phyloP scores from a whole-genome alignment of 2,113 vertebrate species.

The Haemorhous mexicanus region DNA sequence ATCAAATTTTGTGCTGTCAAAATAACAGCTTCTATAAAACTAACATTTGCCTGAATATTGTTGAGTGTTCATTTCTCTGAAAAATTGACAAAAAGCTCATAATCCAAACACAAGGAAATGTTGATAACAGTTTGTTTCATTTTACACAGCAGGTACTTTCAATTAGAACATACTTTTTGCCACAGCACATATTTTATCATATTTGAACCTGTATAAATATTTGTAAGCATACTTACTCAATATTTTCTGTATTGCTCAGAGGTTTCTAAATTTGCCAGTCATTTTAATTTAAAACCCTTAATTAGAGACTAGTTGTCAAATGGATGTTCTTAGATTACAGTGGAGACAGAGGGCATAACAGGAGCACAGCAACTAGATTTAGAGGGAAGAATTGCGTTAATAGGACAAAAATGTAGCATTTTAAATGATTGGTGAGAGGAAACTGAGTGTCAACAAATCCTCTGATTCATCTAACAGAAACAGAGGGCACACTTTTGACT shows the following conservation, averaged over 20 bases:
- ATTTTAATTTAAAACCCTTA: constrained; percentile 47
- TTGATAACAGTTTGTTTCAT: constrained; percentile 44
- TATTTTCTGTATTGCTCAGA: constrained; percentile 34
- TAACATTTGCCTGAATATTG: constrained; percentile 14
- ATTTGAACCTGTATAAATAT: constrained; percentile 40
- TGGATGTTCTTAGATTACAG: background rate
- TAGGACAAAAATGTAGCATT: background rate
- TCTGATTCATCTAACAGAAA: constrained; percentile 34
- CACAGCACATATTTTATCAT: constrained; percentile 36
- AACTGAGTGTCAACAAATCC: constrained; percentile 25
- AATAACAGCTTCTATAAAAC: constrained; percentile 50
- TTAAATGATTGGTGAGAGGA: background rate
- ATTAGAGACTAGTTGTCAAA: constrained; percentile 45
- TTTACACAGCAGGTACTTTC: constrained; percentile 50
- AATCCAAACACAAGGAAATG: constrained; percentile 14
- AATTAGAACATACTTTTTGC: constrained; percentile 33
- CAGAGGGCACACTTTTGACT: constrained; percentile 4
- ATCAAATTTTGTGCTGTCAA: constrained; percentile 28
- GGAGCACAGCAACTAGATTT: background rate
- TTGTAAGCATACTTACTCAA: constrained; percentile 47
- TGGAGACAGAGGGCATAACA: background rate
- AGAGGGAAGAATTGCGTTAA: background rate
- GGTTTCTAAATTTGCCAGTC: constrained; percentile 20
- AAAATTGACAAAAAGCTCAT: background rate
- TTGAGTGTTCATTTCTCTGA: background rate